Base-by-base conservation (phyloP, 2,113 vertebrate species). In the Sakesphorus luctuosus region DNA sequence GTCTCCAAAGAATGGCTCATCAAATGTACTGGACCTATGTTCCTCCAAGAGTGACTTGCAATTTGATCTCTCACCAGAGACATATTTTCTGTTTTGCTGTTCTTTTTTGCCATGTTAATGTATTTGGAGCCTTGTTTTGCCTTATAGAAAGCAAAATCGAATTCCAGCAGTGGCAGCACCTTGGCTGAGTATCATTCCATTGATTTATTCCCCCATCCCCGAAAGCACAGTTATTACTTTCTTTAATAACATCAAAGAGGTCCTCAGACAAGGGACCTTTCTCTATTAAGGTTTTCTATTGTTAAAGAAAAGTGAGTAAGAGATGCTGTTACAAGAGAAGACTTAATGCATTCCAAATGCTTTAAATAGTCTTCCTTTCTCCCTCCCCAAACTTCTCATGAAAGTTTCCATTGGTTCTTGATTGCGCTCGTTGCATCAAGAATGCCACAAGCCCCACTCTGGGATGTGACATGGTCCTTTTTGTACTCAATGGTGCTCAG, bases 171-270 rank as follows among this genome's bases (percentile, higher is more conserved):
- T 74, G 90, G 86, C 83, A 86, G 79, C 83, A 90, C 63, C 90
- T 83, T 75, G 62, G 62, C 59, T 50, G 28, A 33, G 43, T 40
- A 55, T 92, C 68, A 71, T 80, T 93, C 67, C 52, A 80, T 56
- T 95, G 90, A 96, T 95, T 97, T 96, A 97, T 94, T 86, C 59
- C 75, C 43, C 72, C 63, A 31, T 43, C 79, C 36, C 68, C 65
- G 40, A 69, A 91, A 96, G 49, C 75, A 74, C 36, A 73, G 83
- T 90, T 93, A 93, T 92, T 94, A 81, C 89, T 94, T 85, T 80
- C 53, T 63, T 87, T 66, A 93, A 44, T 80, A 94, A 80, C 0
- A 0, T 77, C 88, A 74, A 61, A 77, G 43, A 86, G 65, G 28
- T 79, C 73, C 23, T 80, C 63, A 74, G 83, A 90, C 75, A 55